Evolutionary conservation across 2,888 invertebrate species (phyloP), one percentile per base, ranked within the genome.

Genomic region (Phorcus lineatus): DNA sequence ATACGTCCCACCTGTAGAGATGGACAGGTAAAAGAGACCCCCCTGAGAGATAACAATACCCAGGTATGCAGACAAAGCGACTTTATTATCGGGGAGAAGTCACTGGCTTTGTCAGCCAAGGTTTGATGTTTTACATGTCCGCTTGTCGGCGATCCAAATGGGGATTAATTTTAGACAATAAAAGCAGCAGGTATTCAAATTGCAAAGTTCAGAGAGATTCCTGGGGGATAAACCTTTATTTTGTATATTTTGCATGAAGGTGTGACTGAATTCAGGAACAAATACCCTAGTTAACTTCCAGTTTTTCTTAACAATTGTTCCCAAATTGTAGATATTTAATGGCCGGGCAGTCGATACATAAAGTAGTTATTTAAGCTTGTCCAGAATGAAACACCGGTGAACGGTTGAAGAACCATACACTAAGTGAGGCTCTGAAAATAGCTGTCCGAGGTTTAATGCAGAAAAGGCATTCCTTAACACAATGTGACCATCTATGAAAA

Each of bases 51-150:
- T 70, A 70, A 70, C 70, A 70, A 70, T 28, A 40, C 19, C 70
- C 28, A 31, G 70, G n/a, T 36, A 70, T 36, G 31, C n/a, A 19
- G 11, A 31, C 40, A 40, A 70, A 36, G 70, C 31, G 36, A 19
- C n/a, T 70, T 40, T 40, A 70, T 70, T 70, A 40, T 70, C 16
- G 31, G 19, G 31, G 36, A 70, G 70, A 40, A 70, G 70, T 70
- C 70, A 70, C 19, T 40, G 36, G 36, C 70, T 2, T 70, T n/a
- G 40, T 31, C 13, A 31, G 19, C 36, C 36, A 70, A 70, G 28
- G 28, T 70, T 70, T 70, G 70, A 70, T 70, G 70, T 70, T 70
- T 70, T 70, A n/a, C 36, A 70, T 19, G 40, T 70, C 36, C n/a
- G 16, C 70, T 70, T 57, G 22, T 22, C 19, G 24, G 19, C 22